phyloP scores from a whole-genome alignment of 2,797 vertebrate genomes.

The Anguilla pacifica region DNA sequence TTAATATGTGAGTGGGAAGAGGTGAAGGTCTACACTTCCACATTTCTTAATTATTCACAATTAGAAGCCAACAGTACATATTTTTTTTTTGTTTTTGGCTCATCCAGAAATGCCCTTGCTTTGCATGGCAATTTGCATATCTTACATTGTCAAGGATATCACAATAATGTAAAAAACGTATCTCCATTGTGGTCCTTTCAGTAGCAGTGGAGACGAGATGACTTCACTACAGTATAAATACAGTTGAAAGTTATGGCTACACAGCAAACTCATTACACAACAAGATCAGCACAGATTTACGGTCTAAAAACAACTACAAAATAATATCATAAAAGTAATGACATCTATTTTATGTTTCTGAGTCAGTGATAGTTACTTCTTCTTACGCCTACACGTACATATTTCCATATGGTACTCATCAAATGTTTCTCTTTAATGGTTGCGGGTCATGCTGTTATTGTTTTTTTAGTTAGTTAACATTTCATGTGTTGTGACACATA shows the following conservation, averaged over 20 bases:
- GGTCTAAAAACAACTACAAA: no score
- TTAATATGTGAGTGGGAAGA: neutral
- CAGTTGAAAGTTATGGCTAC: no score
- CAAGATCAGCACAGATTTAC: no score
- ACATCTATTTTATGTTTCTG: no score
- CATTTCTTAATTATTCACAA: neutral
- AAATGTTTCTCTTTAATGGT: conserved; percentile 3
- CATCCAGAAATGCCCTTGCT: neutral
- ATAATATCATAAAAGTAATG: no score
- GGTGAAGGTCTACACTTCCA: neutral
- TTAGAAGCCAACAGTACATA: neutral
- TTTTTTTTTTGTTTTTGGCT: neutral
- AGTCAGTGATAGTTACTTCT: neutral
- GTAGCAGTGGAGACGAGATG: no score
- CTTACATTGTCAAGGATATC: no score
- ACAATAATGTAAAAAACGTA: no score
- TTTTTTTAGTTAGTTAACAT: neutral
- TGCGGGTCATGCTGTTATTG: conserved; percentile 19
- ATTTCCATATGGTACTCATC: neutral
- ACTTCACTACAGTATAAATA: no score
- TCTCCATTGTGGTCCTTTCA: no score
- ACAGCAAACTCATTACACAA: no score
- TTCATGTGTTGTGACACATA: neutral
- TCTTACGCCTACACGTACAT: neutral
- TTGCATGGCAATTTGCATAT: neutral